Conservation (phyloP, 2,888 invertebrate species). For the Deroplatys truncata region DNA sequence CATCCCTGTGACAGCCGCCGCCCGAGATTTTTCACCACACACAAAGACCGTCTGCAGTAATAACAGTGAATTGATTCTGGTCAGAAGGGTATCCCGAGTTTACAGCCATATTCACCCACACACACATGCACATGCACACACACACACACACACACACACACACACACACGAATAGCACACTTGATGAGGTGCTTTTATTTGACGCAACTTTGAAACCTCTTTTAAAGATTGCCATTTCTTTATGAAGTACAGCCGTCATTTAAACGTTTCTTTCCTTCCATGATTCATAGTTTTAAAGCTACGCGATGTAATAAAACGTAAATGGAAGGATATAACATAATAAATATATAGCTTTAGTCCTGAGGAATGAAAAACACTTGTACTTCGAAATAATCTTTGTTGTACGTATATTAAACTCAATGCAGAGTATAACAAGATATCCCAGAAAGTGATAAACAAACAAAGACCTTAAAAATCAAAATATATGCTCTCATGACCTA, state of each 20-base stretch:
- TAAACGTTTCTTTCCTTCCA: background rate
- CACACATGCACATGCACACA: too few relatives aligned
- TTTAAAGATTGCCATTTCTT: background rate
- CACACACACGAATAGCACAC: too few relatives aligned
- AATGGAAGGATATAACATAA: background rate
- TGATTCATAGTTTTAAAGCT: background rate
- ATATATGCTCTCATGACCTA: too few relatives aligned
- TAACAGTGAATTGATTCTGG: background rate
- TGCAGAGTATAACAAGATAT: too few relatives aligned
- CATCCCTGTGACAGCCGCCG: background rate
- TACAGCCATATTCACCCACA: background rate
- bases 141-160: too few relatives aligned
- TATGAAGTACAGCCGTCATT: background rate
- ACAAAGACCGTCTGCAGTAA: background rate
- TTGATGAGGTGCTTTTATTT: background rate
- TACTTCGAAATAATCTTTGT: too few relatives aligned
- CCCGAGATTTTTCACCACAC: background rate
- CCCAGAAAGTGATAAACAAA: too few relatives aligned
- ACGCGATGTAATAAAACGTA: background rate
- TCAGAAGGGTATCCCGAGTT: background rate
- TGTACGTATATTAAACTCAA: too few relatives aligned
- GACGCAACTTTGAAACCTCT: background rate
- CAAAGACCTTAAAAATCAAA: too few relatives aligned
- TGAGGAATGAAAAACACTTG: too few relatives aligned
- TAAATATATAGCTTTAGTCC: background rate